Conservation (phyloP, 2,797 vertebrate species). For the Falco novaeseelandiae region DNA sequence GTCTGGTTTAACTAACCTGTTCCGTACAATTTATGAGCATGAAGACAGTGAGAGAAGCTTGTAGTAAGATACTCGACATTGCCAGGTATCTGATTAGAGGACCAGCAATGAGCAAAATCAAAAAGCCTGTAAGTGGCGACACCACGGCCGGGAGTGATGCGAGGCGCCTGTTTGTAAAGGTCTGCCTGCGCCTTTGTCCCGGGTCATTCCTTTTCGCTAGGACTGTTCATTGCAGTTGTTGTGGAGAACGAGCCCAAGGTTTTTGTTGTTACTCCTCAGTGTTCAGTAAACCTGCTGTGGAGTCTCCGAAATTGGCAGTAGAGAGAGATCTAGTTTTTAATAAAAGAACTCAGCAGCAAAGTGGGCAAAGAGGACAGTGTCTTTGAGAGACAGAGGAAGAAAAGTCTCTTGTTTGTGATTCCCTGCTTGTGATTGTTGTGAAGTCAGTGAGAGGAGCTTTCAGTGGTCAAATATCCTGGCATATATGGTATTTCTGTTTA, state of each 20-base stretch:
- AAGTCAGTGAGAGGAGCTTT: slow-evolving; percentile 40
- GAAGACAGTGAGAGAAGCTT: not conserved
- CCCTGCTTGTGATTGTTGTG: slow-evolving; percentile 44
- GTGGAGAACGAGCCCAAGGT: not conserved
- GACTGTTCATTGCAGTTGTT: not conserved
- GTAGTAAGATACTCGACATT: not conserved
- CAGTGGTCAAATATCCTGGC: slow-evolving; percentile 31
- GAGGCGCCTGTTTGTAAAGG: not conserved
- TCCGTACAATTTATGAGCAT: not conserved
- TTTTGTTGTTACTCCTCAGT: not conserved
- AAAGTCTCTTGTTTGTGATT: not conserved
- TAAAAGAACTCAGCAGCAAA: slow-evolving; percentile 73
- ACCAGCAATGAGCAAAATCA: not conserved
- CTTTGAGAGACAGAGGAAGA: not conserved
- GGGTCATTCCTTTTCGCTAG: not conserved
- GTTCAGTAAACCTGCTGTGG: not conserved
- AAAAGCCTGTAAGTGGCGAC: not conserved
- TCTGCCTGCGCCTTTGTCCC: not conserved
- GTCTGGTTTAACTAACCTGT: not conserved
- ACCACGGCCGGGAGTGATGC: not conserved
- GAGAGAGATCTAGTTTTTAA: slow-evolving; percentile 39
- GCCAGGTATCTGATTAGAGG: not conserved
- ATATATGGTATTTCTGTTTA: slow-evolving; percentile 32
- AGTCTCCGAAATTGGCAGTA: slow-evolving; percentile 4
- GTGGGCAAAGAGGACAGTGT: slow-evolving; percentile 43